Percentiles rank a stretch among this genome's conserved stretches.
These are phyloP conservation scores for Stichopus chloronotus DNA, from an alignment of 35 echinoderm and acorn worm species.

Conservation along the genomic window DNA sequence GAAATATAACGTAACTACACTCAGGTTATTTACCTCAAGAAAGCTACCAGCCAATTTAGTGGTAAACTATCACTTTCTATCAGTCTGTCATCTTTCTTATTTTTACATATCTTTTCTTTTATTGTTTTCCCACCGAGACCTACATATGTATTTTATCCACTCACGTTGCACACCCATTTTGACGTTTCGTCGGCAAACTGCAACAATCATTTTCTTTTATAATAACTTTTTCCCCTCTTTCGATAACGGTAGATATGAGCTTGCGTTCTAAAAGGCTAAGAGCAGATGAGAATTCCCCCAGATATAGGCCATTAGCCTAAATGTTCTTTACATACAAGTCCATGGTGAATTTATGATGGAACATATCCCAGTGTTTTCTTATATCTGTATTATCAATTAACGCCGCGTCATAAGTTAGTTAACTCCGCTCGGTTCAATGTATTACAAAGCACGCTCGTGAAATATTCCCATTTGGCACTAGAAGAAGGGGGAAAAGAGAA, in stretches of 20 bases:
- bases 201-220: not conserved
- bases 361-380: not conserved
- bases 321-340: not conserved
- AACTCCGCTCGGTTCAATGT: not conserved
- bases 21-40: no score
- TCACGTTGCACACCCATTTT: not conserved
- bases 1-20: no score
- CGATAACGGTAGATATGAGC: not conserved
- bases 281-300: not conserved
- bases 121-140: no score
- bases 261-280: not conserved
- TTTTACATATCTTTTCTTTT: no score
- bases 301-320: not conserved
- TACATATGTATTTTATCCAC: no score
- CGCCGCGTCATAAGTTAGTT: not conserved
- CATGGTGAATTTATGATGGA: not conserved
- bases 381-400: not conserved
- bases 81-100: no score
- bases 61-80: no score
- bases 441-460: constrained; percentile 9
- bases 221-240: not conserved
- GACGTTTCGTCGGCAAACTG: not conserved
- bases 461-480: constrained; percentile 16
- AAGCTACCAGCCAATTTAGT: no score
- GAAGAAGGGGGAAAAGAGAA: no score